Conservation (phyloP, 2,797 vertebrate genomes). For the Vultur gryphus region DNA sequence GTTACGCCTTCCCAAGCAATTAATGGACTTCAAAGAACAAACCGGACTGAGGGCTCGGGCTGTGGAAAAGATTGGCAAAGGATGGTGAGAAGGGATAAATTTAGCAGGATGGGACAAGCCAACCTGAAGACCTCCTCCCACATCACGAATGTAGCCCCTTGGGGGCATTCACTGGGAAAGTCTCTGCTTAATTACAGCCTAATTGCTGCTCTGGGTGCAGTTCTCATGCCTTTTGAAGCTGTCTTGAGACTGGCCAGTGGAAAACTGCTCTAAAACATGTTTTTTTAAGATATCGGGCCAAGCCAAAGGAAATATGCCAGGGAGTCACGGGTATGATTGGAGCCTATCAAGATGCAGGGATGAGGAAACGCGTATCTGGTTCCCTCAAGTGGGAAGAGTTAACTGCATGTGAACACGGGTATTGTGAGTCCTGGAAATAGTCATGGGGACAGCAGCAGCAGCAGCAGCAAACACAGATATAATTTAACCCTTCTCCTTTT, state of each 20-base stretch:
- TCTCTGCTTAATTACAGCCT: not conserved
- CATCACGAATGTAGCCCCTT: not conserved
- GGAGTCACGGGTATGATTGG: not conserved
- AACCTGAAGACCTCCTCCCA: not conserved
- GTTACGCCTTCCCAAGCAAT: not conserved
- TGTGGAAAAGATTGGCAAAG: not conserved
- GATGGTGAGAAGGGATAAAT: not conserved
- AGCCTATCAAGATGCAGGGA: not conserved
- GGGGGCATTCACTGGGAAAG: not conserved
- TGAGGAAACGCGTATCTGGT: not conserved
- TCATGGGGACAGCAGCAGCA: not conserved
- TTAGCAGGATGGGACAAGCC: not conserved
- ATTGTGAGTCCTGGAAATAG: not conserved
- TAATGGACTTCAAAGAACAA: not conserved
- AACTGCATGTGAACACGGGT: not conserved
- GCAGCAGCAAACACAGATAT: not conserved
- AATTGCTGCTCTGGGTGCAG: not conserved
- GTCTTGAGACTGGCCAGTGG: not conserved
- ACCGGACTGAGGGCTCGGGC: rapidly evolving
- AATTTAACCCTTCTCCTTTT: not conserved
- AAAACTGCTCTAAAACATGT: not conserved
- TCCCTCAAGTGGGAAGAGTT: not conserved
- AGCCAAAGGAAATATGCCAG: not conserved
- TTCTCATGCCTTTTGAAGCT: not conserved
- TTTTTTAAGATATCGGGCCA: not conserved